Evolutionary conservation across 53 echinoderm and acorn worm genomes (phyloP), one percentile per base, ranked within the genome.

Genomic region (Temnopleurus reevesii): DNA sequence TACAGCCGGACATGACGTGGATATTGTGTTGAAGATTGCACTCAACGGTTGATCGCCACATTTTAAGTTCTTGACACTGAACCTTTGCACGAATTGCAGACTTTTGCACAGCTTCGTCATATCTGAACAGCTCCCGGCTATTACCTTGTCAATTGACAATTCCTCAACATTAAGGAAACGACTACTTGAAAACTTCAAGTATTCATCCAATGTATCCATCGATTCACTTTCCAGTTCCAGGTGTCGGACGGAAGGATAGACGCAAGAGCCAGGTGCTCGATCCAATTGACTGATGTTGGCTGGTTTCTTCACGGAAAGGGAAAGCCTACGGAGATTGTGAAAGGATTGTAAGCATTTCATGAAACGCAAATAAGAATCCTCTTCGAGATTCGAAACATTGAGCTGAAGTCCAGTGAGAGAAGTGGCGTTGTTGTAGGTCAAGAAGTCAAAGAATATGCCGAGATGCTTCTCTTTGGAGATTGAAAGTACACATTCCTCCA

Each of bases 391-490:
- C 10, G 86, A 60, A 2, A 60, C 86, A 60, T 61, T 24, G 63
- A 86, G 28, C 45, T 61, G 24, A 17, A 86, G 45, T 86, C 86
- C 86, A 45, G 59, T 86, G 24, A 86, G 86, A 26, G 45, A 59
- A 6, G 86, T 59, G 24, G 61, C 49, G 25, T 60, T 86, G 12
- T 59, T 46, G 58, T 21, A 59, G 34, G 86, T 12, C 60, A 86
- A 26, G 60, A 86, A 86, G 61, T 61, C 46, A 60, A 61, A 61
- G 61, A 86, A 61, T 26, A 86, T 41, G 49, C 60, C 58, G 17
- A 60, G 59, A 27, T 86, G 0, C 17, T 60, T 59, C 45, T 86
- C 45, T 46, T 60, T 61, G 21, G 46, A 59, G 61, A 59, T 86
- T 44, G 12, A 23, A 8, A 86, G 45, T 17, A 44, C 26, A 12